Evolutionary conservation across 37 sponge, comb jelly and placozoan genomes (phyloP).

Genomic region (Eunapius fragilis): DNA sequence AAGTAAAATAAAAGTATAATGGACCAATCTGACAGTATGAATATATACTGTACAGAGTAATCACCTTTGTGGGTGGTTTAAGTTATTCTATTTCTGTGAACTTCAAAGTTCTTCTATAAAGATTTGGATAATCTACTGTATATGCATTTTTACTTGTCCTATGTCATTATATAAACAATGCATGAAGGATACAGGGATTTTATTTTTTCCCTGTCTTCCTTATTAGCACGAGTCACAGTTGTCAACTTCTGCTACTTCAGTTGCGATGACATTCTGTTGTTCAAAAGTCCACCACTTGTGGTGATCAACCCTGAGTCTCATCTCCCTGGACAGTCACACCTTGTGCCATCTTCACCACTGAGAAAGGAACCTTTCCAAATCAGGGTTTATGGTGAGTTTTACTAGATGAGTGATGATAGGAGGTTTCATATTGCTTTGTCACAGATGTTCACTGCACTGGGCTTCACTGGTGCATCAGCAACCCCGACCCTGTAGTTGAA

Average conservation of each 20-base stretch:
- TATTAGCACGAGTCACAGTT: background rate
- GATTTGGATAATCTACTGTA: no score
- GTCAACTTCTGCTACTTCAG: slow-evolving; percentile 55
- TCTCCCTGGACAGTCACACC: background rate
- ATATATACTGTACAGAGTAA: no score
- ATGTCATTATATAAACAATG: no score
- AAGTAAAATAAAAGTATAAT: no score
- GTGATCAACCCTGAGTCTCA: background rate
- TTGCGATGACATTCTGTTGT: background rate
- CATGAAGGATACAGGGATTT: no score
- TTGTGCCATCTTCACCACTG: background rate
- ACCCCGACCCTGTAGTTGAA: background rate
- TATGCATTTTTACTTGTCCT: no score
- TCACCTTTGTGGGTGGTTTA: no score
- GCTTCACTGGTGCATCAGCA: background rate
- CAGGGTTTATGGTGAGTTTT: background rate
- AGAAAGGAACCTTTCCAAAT: background rate
- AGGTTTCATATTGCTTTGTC: background rate
- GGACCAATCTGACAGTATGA: no score
- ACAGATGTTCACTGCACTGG: background rate
- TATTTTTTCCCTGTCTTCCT: background rate
- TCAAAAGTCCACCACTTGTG: background rate
- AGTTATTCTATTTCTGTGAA: no score
- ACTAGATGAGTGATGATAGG: background rate
- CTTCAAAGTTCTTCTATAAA: no score